These are phyloP conservation scores for Biston betularia DNA, from an alignment of 2,888 invertebrate species.

Conservation along the genomic window DNA sequence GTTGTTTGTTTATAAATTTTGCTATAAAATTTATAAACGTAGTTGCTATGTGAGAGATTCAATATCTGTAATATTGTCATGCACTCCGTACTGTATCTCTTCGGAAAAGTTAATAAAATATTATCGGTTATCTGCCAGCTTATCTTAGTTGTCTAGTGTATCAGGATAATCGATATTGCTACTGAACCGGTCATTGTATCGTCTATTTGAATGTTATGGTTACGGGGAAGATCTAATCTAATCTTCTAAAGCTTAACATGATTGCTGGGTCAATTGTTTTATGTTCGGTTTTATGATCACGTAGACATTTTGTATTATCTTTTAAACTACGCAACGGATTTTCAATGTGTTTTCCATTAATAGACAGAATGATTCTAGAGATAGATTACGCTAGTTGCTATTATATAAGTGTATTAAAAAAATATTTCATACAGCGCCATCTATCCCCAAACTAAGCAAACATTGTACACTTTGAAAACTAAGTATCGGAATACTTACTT, in stretches of 20 bases:
- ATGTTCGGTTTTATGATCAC: background rate
- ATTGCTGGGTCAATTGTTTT: background rate
- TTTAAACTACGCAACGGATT: background rate
- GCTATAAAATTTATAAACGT: background rate
- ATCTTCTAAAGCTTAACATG: too few relatives aligned
- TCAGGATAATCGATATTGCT: slow-evolving; percentile 18
- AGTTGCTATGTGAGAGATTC: background rate
- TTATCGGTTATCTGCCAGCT: slow-evolving; percentile 25
- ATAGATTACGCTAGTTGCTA: too few relatives aligned
- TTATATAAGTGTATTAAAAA: too few relatives aligned
- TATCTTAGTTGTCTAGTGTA: slow-evolving; percentile 26
- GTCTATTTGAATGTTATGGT: background rate
- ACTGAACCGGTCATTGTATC: background rate
- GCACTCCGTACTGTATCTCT: background rate
- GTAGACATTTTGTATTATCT: background rate
- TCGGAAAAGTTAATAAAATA: slow-evolving; percentile 3
- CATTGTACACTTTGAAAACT: too few relatives aligned
- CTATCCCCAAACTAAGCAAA: too few relatives aligned
- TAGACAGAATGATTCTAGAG: too few relatives aligned
- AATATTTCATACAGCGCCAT: too few relatives aligned
- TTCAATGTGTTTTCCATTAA: too few relatives aligned
- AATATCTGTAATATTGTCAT: background rate
- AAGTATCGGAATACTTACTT: too few relatives aligned
- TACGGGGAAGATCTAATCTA: too few relatives aligned
- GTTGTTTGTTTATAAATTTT: too few relatives aligned